These are phyloP conservation scores for Hirtodrosophila histrioides DNA, from an alignment of 2,888 invertebrate genomes.

Conservation along the genomic window DNA sequence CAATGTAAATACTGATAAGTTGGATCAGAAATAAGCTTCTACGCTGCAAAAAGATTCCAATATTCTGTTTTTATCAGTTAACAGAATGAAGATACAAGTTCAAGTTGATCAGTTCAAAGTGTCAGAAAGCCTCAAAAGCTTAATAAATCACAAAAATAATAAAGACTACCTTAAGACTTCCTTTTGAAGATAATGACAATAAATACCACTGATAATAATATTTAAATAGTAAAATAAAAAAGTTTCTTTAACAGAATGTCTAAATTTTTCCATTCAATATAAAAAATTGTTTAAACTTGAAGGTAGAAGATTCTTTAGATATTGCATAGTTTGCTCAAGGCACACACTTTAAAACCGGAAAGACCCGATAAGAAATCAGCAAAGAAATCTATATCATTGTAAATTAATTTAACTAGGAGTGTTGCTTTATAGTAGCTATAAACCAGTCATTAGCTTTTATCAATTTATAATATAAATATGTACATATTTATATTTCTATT, in stretches of 20 bases:
- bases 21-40: neutral
- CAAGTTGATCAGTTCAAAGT: neutral
- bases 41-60: neutral
- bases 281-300: too few species aligned
- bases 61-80: constrained; percentile 3
- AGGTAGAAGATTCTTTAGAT: too few species aligned
- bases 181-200: neutral
- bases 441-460: neutral
- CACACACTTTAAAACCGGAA: neutral
- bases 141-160: neutral
- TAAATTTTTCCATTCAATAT: too few species aligned
- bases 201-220: too few species aligned
- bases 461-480: too few species aligned
- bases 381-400: constrained; percentile 8
- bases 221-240: too few species aligned
- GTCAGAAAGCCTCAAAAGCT: neutral
- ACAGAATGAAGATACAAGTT: neutral
- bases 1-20: constrained; percentile 28
- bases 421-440: neutral
- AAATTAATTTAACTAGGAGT: constrained; percentile 24
- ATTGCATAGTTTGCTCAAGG: neutral
- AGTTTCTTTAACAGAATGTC: too few species aligned
- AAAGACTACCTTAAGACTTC: too few species aligned
- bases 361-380: constrained; percentile 21
- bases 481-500: too few species aligned